Percentiles rank a stretch among this genome's conserved stretches.
Conservation (phyloP, 2,113 vertebrate genomes). For the Chamaea fasciata region DNA sequence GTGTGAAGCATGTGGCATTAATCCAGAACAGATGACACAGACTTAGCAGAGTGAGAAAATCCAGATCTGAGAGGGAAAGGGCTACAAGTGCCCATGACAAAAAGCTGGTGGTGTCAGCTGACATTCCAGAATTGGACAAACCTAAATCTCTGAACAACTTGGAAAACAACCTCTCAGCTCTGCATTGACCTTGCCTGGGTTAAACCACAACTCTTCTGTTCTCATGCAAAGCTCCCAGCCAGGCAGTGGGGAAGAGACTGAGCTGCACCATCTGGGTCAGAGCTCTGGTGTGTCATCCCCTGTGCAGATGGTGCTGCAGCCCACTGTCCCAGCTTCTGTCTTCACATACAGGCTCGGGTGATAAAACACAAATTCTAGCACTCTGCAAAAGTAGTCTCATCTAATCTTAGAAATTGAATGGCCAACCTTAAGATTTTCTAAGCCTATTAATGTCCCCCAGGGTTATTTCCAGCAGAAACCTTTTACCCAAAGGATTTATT, state of each 20-base stretch:
- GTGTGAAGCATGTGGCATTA: constrained; percentile 15
- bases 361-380: neutral
- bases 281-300: neutral
- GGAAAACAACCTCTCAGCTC: neutral
- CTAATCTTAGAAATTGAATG: constrained; percentile 7
- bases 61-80: constrained; percentile 13
- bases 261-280: constrained; percentile 24
- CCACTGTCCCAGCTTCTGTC: constrained; percentile 9
- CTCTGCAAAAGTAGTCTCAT: neutral
- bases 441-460: neutral
- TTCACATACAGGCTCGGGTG: neutral
- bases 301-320: constrained; percentile 23
- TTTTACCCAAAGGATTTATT: neutral
- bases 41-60: constrained; percentile 26
- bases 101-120: constrained; percentile 15
- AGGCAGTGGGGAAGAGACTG: neutral
- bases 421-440: neutral
- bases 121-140: constrained; percentile 30
- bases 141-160: neutral
- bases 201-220: neutral
- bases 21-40: constrained; percentile 33
- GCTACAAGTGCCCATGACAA: constrained; percentile 4
- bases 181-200: neutral
- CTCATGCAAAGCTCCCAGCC: neutral
- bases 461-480: neutral